Evolutionary conservation across 64 coral and sea anemone species (phyloP), one percentile per base, ranked within the genome.

Genomic region (Pocillopora damicornis): DNA sequence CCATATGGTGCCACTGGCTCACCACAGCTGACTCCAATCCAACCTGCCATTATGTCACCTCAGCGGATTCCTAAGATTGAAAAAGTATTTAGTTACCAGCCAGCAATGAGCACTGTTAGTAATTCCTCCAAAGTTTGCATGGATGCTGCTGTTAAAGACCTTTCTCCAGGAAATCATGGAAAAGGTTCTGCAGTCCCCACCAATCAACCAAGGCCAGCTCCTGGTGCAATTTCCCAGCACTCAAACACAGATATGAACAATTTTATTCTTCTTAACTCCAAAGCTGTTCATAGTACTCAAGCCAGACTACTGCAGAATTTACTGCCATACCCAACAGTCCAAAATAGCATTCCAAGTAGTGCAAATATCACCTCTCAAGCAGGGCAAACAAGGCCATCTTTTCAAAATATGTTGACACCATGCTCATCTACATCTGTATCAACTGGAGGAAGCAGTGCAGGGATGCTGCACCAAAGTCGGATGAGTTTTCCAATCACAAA

Each of bases 81-180:
- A 45, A 72, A 66, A 12, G 35, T 85, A 11, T 85, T 71, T 73
- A 85, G 81, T 72, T 85, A 85, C 15, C 81, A 60, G 11, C 77
- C 18, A 56, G 58, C 42, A 23, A 60, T 79, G 58, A 51, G 57
- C 1, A 15, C 22, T 79, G 77, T 60, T 25, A 59, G 58, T 16
- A 59, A 71, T 20, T 85, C 81, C 5, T 16, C 18, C 2, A 18
- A 69, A 71, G 68, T 66, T 73, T 71, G 64, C 18, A 72, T 85
- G 51, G 81, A 85, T 13, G 69, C 81, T 72, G 81, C 81, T 85
- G 81, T 71, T 17, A 85, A 85, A 58, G 81, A 85, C 16, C 81
- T 72, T 13, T 72, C 81, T 2, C 81, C 72, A 23, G 61, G 42
- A 22, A 63, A 63, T 72, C 13, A 66, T 15, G 65, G 65, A 20